Base-by-base conservation (phyloP, 2,113 vertebrate genomes). In the Cyanoliseus patagonus region DNA sequence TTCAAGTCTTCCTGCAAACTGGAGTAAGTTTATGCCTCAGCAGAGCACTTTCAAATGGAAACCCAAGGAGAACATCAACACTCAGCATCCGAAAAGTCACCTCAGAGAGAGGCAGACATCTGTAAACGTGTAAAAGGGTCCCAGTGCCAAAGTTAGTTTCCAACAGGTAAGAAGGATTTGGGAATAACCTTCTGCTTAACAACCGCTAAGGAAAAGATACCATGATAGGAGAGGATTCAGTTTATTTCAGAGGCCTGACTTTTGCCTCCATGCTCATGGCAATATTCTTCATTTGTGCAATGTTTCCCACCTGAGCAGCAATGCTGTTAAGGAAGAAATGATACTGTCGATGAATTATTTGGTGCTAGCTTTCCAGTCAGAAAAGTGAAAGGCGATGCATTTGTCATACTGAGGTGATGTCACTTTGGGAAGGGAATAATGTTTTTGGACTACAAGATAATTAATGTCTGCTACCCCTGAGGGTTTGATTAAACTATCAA, bases 401-500 rank as follows among this genome's bases (percentile, higher is more conserved):
- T 92, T 95, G 62, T 96, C 83, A 70, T 76, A 80, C 47, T 76
- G 53, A 89, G 92, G 82, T 92, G 52, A 96, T 91, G 94, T 95
- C 91, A 92, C 74, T 91, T 91, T 89, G 74, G 83, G 91, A 96
- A 82, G 17, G 86, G 49, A 91, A 92, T 86, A 62, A 73, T 84
- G 44, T 37, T 92, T 94, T 91, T 94, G 66, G 74, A 92, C 57
- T 69, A 59, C 10, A 5, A 75, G 73, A 82, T 93, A 96, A 95
- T 97, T 78, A 92, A 97, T 62, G 46, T 84, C 74, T 82, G 57
- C 66, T 92, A 8, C 86, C 66, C 62, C 77, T 77, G 44, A 93
- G 74, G 83, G 39, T 88, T 96, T 96, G 95, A 94, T 96, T 92
- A 94, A 95, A 72, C 91, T 86, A 84, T 94, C 90, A 93, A 92